Conservation (phyloP, 2,797 vertebrate species). For the Pipistrellus nathusii region DNA sequence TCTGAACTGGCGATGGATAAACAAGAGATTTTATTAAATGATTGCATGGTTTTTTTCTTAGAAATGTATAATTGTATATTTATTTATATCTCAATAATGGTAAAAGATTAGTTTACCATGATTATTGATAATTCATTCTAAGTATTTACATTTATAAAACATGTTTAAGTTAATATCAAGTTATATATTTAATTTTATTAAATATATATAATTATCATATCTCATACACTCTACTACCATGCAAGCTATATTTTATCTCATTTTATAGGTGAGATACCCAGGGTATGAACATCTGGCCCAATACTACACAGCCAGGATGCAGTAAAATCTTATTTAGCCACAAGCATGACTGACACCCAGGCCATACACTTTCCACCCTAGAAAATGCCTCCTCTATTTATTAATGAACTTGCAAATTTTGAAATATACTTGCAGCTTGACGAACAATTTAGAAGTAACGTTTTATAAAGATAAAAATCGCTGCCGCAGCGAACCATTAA, state of each 20-base stretch:
- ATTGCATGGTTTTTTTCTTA: not conserved
- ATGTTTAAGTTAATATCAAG: constrained; percentile 7
- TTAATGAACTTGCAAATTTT: not conserved
- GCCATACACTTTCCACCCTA: not conserved
- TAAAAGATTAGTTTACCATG: constrained; percentile 34
- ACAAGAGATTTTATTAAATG: constrained; percentile 1
- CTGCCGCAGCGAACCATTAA: not conserved
- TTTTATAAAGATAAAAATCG: constrained; percentile 42
- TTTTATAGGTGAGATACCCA: constrained; percentile 34
- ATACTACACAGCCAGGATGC: not conserved
- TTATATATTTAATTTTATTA: not conserved
- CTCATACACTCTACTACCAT: not conserved
- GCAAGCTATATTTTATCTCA: constrained; percentile 34
- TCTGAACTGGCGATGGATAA: constrained; percentile 24
- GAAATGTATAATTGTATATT: not conserved
- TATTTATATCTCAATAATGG: not conserved
- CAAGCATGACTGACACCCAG: not conserved
- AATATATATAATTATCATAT: not conserved
- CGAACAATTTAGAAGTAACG: constrained; percentile 29
- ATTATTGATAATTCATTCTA: constrained; percentile 8
- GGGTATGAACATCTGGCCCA: not conserved
- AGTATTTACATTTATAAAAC: constrained; percentile 35
- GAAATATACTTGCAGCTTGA: not conserved
- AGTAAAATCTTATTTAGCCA: constrained; percentile 15
- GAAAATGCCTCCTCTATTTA: not conserved